Conservation (phyloP, 2,888 invertebrate species). For the Ophion ellenae region DNA sequence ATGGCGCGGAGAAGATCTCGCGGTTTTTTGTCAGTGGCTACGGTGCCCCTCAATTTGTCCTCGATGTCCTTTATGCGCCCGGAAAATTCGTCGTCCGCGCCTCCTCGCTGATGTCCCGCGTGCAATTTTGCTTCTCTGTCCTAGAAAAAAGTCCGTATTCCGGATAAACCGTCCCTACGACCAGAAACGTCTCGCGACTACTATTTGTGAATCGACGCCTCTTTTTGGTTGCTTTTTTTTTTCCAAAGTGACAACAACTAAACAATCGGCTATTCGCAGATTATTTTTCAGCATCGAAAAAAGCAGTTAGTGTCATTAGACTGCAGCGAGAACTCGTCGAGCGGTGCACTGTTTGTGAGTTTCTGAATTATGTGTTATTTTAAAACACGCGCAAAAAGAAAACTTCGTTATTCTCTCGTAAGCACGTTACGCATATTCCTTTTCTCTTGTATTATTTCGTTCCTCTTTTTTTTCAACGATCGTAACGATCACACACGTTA, state of each 20-base stretch:
- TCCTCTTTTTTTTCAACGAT: constrained; percentile 38
- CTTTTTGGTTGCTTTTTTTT: background rate
- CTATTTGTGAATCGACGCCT: constrained; percentile 10
- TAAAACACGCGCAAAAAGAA: constrained; percentile 43
- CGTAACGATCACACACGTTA: constrained; percentile 59
- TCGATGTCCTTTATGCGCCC: constrained; percentile 90
- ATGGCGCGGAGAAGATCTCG: constrained; percentile 94
- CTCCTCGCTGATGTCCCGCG: constrained; percentile 80
- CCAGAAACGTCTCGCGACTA: constrained; percentile 5
- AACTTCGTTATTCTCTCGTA: constrained; percentile 17
- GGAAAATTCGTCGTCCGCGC: constrained; percentile 86
- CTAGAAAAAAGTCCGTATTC: constrained; percentile 72
- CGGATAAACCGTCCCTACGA: background rate
- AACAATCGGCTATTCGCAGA: constrained; percentile 33
- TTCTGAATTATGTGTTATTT: constrained; percentile 39
- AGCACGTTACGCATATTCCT: constrained; percentile 40
- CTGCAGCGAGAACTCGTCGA: constrained; percentile 52
- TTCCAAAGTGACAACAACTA: background rate
- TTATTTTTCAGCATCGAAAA: constrained; percentile 53
- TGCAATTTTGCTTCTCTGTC: constrained; percentile 84
- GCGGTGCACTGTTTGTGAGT: constrained; percentile 50
- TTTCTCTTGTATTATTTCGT: constrained; percentile 12
- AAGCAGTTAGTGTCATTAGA: constrained; percentile 64
- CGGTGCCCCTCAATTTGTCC: constrained; percentile 89
- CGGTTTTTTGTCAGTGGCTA: constrained; percentile 90